Base-by-base conservation (phyloP, 2,797 vertebrate species). In the Chelon labrosus region DNA sequence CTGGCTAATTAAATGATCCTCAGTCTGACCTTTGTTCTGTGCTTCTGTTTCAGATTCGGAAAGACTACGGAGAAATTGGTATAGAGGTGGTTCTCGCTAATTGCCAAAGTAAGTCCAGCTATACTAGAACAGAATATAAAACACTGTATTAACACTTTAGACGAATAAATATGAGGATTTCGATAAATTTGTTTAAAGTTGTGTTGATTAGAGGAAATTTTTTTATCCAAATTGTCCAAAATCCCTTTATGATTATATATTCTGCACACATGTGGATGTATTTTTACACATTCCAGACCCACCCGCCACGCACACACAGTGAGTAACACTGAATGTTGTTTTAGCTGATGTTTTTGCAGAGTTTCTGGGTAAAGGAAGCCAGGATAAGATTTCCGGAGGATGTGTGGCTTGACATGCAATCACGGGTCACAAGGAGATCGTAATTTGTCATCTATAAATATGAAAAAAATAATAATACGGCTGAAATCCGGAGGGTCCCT, bases 31-130 rank as follows among this genome's bases (percentile, higher is more conserved):
- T 79, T 72, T 71, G 4, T 19, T 81, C 61, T 59, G 35, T 80
- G 71, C 86, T 72, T 78, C 17, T 77, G 39, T 65, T 87, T 58
- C 91, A 99, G 98, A 97, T 99, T 91, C 93, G 88, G 73, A 95
- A 54, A 20, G 96, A 99, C 88, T 98, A 97, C 54, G 93, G 50
- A 25, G 95, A 96, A 63, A 92, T 97, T 50, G 96, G 97, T 75
- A 91, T 98, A 42, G 91, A 96, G 0, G 96, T 99, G 54, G 89
- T 96, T 54, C 35, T 99, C 1, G 93, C 94, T 0, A 82, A 95
- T 81, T 99, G 98, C 73, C 92, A 96, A 2, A 92, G 98, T 99
- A 79, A 92, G 96, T 87, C 25, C 38, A 17, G 16, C 25, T 4
- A 20, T 20, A 1, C 25, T n/a, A 13, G 25, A 49, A 17, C 42